Percentiles rank a stretch among this genome's conserved stretches.
Conservation (phyloP, 2,113 vertebrate species). For the Manacus vitellinus region DNA sequence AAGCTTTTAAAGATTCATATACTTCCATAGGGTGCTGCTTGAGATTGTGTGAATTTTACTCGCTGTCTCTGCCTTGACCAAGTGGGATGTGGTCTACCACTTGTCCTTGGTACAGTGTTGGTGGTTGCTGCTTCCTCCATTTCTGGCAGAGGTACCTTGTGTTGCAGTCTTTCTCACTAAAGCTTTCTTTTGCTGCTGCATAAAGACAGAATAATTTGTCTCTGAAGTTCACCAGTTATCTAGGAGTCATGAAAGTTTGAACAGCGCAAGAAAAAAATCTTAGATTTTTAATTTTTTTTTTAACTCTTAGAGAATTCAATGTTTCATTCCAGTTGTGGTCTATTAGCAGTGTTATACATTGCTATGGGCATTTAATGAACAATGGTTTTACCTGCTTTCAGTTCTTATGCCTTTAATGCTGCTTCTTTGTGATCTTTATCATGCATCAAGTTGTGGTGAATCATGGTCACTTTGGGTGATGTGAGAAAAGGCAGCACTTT, state of each 20-base stretch:
- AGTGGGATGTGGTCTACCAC: background rate
- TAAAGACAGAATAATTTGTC: background rate
- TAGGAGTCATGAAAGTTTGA: background rate
- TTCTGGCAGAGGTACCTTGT: background rate
- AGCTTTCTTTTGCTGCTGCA: background rate
- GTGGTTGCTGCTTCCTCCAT: background rate
- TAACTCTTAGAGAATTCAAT: background rate
- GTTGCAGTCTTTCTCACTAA: background rate
- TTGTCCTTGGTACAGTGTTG: background rate
- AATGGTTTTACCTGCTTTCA: background rate
- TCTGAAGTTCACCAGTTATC: background rate
- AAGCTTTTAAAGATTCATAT: background rate
- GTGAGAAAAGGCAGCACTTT: background rate
- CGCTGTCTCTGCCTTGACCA: background rate
- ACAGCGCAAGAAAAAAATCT: background rate
- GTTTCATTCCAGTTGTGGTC: background rate
- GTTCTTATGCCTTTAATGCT: background rate
- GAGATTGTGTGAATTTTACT: background rate
- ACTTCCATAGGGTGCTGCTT: background rate
- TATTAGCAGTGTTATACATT: background rate
- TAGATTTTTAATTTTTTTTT: background rate
- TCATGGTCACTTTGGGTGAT: background rate
- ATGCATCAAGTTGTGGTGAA: background rate
- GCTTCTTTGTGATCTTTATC: background rate
- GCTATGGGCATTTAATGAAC: background rate